Percentiles rank a stretch among this genome's conserved stretches.
phyloP scores from a whole-genome alignment of 2,113 vertebrate species.

The Prionailurus bengalensis region DNA sequence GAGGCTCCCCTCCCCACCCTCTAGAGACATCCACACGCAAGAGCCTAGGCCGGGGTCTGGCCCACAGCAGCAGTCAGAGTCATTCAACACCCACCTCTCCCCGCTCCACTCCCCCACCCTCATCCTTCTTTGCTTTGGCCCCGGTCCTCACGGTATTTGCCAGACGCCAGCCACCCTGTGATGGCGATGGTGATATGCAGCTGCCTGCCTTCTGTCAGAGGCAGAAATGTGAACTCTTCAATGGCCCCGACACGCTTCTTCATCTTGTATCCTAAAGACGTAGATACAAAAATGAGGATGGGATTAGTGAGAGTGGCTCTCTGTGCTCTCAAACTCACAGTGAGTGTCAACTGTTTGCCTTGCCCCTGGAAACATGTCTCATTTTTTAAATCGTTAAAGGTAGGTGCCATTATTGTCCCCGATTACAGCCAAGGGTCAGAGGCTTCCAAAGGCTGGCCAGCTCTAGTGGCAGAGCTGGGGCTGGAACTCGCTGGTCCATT shows the following conservation, averaged over 20 bases:
- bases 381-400: neutral
- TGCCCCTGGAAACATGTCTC: neutral
- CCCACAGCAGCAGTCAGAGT: neutral
- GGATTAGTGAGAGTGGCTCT: neutral
- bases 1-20: neutral
- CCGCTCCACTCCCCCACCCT: neutral
- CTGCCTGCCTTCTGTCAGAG: conserved; percentile 93
- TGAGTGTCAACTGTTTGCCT: rapidly evolving
- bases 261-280: conserved; percentile 96
- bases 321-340: too few species aligned
- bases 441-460: neutral
- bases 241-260: conserved; percentile 98
- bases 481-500: neutral
- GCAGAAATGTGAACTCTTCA: conserved; percentile 97
- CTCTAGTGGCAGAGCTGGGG: neutral
- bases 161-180: conserved; percentile 96
- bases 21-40: neutral
- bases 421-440: neutral
- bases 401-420: neutral
- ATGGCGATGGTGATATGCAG: conserved; percentile 95
- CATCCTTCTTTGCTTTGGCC: neutral
- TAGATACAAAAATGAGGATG: neutral
- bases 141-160: conserved; percentile 94
- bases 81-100: neutral
- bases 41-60: neutral